Evolutionary conservation across 2,113 vertebrate genomes (phyloP).

Genomic region (Ondatra zibethicus): DNA sequence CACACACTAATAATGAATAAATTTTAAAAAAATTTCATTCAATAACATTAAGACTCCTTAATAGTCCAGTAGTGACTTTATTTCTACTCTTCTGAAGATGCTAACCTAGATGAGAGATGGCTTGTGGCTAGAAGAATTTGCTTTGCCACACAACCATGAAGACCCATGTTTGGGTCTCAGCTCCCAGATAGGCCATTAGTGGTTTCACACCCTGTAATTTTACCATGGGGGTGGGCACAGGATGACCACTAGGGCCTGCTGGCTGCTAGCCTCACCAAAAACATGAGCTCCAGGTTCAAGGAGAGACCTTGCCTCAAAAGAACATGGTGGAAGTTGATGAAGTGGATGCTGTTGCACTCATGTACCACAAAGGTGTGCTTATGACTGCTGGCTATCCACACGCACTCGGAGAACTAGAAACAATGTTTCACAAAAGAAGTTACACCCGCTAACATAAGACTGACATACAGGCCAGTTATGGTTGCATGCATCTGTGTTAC

Average conservation of each 20-base stretch:
- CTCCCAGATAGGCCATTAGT: not conserved
- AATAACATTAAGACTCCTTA: conserved; percentile 1
- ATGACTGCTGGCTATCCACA: too few species aligned
- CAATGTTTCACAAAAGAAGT: not conserved
- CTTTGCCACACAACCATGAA: not conserved
- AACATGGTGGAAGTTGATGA: not conserved
- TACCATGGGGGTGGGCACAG: not conserved
- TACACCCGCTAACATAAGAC: not conserved
- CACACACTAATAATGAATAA: conserved; percentile 61
- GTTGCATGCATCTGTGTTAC: not conserved
- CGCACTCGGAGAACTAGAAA: not conserved
- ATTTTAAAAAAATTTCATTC: not conserved
- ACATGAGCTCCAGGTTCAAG: not conserved
- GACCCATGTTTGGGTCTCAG: not conserved
- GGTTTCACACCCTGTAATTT: not conserved
- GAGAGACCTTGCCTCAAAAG: not conserved
- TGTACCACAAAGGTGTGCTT: not conserved
- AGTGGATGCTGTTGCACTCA: too few species aligned
- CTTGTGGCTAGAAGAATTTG: not conserved
- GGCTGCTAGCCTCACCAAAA: not conserved
- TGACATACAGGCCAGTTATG: not conserved
- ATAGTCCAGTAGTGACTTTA: not conserved
- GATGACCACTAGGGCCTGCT: not conserved
- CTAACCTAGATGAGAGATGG: not conserved
- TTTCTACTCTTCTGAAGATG: not conserved